A percentile compares a stretch with the other conserved stretches of the same genome.
phyloP scores from a whole-genome alignment of 2,797 vertebrate species.

The Rhynchotus rufescens region DNA sequence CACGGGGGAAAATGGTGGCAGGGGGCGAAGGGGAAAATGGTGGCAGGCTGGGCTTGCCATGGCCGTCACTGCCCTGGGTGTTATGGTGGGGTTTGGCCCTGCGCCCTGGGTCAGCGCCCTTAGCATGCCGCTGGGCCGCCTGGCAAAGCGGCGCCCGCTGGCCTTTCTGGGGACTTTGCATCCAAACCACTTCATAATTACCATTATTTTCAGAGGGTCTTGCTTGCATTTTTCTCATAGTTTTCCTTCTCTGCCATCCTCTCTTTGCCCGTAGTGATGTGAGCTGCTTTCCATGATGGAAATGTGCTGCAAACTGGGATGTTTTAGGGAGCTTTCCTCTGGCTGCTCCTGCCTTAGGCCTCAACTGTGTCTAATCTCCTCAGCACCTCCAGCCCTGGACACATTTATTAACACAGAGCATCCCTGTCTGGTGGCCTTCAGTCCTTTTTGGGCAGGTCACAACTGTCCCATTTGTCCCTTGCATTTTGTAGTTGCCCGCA shows the following conservation, averaged over 20 bases:
- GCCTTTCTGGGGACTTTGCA: neutral
- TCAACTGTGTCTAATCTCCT: neutral
- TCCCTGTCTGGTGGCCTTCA: neutral
- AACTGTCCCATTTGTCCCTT: neutral
- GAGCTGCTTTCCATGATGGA: neutral
- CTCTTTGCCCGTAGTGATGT: neutral
- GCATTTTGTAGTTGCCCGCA: neutral
- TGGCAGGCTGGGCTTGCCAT: neutral
- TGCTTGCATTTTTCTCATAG: neutral
- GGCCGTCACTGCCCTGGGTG: rapidly evolving
- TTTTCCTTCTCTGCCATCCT: rapidly evolving
- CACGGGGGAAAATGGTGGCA: neutral
- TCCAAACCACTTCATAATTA: neutral
- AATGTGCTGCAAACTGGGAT: neutral
- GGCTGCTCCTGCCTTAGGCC: rapidly evolving
- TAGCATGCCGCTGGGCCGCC: neutral
- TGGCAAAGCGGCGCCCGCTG: no score
- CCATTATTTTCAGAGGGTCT: neutral
- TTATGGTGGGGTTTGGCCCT: neutral
- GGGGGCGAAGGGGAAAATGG: neutral
- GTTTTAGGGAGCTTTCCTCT: neutral
- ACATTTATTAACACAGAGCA: no score
- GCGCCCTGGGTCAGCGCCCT: no score
- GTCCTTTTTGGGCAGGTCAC: neutral
- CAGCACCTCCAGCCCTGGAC: neutral